phyloP scores from a whole-genome alignment of 2,888 invertebrate genomes.

The Chrysolina americana region DNA sequence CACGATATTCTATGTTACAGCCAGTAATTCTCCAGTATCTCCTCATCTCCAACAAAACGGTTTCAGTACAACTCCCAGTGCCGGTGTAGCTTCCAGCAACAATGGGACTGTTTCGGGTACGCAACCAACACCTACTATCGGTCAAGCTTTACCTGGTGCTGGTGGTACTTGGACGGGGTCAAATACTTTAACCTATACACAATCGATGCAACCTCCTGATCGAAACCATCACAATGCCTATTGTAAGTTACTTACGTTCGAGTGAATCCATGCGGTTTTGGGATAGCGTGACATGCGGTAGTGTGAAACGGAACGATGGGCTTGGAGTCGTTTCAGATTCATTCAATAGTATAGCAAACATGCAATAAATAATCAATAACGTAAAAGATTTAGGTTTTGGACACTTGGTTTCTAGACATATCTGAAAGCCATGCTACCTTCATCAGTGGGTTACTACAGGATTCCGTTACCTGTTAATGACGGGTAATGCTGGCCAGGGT shows the following conservation, averaged over 20 bases:
- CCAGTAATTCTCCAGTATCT: conserved; percentile 69
- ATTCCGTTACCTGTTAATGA: too few species aligned
- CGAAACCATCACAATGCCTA: conserved; percentile 77
- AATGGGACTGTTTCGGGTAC: conserved; percentile 55
- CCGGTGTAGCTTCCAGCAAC: conserved; percentile 51
- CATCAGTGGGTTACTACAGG: too few species aligned
- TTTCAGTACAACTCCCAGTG: conserved; percentile 62
- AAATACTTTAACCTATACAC: conserved; percentile 93
- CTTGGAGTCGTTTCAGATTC: too few species aligned
- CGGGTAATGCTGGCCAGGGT: too few species aligned
- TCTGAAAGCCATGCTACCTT: too few species aligned
- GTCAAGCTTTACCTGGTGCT: conserved; percentile 67
- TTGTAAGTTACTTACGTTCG: conserved; percentile 70
- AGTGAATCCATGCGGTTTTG: conserved; percentile 7
- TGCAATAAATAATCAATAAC: too few species aligned
- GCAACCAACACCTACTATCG: conserved; percentile 60
- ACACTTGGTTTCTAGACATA: too few species aligned
- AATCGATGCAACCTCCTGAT: conserved; percentile 87
- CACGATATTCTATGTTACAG: conserved; percentile 45
- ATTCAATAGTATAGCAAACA: too few species aligned
- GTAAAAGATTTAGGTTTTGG: too few species aligned
- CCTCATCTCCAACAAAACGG: conserved; percentile 72
- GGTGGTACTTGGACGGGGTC: conserved; percentile 89
- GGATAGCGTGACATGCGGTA: neutral
- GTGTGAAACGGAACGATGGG: too few species aligned